These are phyloP conservation scores for Heliconius sara DNA, from an alignment of 2,888 invertebrate genomes.

Conservation along the genomic window DNA sequence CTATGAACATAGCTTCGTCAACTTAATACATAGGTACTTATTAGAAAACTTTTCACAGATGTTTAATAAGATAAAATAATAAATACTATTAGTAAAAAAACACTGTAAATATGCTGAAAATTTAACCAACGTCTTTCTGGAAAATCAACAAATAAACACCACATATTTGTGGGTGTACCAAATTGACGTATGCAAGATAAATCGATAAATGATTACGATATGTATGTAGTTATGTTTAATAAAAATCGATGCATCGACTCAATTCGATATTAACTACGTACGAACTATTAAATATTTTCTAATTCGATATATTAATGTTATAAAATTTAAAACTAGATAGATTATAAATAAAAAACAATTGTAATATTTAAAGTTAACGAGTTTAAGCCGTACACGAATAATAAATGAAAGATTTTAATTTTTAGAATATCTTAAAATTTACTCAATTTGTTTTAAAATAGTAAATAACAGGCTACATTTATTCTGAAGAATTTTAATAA, in stretches of 20 bases:
- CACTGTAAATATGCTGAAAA: constrained; percentile 2
- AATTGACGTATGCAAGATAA: neutral
- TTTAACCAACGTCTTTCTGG: constrained; percentile 8
- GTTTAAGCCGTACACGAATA: too few relatives aligned
- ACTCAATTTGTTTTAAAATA: too few relatives aligned
- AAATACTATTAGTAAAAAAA: constrained; percentile 17
- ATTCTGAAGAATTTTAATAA: too few relatives aligned
- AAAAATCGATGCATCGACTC: neutral
- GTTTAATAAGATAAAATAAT: constrained; percentile 11
- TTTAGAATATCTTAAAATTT: too few relatives aligned
- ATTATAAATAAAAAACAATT: too few relatives aligned
- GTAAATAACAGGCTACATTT: too few relatives aligned
- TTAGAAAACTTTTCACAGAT: neutral
- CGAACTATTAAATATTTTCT: too few relatives aligned
- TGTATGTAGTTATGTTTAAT: neutral
- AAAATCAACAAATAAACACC: constrained; percentile 3
- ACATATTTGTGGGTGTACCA: neutral
- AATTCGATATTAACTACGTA: neutral
- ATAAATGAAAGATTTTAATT: too few relatives aligned
- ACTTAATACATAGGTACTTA: neutral
- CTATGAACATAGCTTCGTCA: neutral
- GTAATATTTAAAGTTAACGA: too few relatives aligned
- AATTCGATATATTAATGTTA: too few relatives aligned
- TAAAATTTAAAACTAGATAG: too few relatives aligned
- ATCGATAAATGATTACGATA: neutral